These are phyloP conservation scores for Hyperopisus bebe DNA, from an alignment of 2,113 vertebrate species.

Conservation along the genomic window DNA sequence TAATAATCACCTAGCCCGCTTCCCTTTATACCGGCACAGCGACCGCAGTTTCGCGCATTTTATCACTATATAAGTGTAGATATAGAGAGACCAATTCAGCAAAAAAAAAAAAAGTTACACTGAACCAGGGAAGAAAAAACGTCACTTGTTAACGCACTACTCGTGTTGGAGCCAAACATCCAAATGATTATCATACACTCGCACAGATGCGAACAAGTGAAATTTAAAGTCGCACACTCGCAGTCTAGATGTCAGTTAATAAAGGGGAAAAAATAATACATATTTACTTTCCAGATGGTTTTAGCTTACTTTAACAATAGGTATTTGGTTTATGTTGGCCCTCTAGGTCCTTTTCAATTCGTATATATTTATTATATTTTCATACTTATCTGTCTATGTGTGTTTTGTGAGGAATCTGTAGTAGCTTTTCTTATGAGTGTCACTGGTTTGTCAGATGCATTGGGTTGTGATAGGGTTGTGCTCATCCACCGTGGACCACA, in stretches of 20 bases:
- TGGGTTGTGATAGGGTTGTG: not conserved
- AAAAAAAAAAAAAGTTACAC: not conserved
- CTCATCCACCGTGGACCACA: not conserved
- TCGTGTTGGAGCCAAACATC: not conserved
- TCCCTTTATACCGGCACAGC: not conserved
- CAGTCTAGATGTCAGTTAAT: not conserved
- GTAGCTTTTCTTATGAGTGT: not conserved
- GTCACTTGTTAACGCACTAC: not conserved
- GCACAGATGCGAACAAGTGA: not conserved
- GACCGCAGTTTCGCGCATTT: not conserved
- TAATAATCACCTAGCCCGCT: not conserved
- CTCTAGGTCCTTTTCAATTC: too few species aligned
- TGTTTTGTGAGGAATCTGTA: too few species aligned
- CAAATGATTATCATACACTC: not conserved
- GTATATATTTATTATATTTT: too few species aligned
- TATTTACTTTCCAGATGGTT: not conserved
- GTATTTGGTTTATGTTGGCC: not conserved
- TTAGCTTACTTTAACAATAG: not conserved
- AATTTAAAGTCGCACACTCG: not conserved
- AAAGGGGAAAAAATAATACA: not conserved
- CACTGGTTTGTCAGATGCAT: not conserved
- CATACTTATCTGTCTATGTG: too few species aligned
- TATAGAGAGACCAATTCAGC: not conserved
- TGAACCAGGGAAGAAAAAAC: not conserved
- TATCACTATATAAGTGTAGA: not conserved